Percentiles rank a stretch among this genome's conserved stretches.
Conservation (phyloP, 2,797 vertebrate genomes). For the Silurus aristotelis region DNA sequence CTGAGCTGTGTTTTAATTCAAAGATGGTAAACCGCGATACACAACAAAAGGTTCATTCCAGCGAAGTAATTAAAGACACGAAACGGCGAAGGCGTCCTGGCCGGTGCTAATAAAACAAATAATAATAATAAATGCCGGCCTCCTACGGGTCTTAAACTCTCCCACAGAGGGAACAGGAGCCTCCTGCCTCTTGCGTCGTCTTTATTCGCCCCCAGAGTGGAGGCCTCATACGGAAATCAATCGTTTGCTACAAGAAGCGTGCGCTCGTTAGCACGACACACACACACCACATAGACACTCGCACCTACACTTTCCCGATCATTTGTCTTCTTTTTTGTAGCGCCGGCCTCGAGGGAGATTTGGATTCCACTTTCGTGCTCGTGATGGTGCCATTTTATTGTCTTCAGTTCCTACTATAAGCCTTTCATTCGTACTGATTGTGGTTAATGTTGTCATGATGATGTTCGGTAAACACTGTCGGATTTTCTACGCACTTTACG, state of each 20-base stretch:
- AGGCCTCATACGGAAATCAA: slow-evolving; percentile 70
- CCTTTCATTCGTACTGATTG: not conserved
- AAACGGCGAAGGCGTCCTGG: slow-evolving; percentile 51
- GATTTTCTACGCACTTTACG: too few species aligned
- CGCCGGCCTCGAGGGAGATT: slow-evolving; percentile 66
- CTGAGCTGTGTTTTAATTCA: slow-evolving; percentile 63
- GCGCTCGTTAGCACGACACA: slow-evolving; percentile 68
- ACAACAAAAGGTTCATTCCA: slow-evolving; percentile 67
- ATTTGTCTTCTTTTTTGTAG: slow-evolving; percentile 71
- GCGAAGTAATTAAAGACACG: slow-evolving; percentile 66
- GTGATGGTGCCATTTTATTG: slow-evolving; percentile 29
- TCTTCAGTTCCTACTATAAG: not conserved
- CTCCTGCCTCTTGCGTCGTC: slow-evolving; percentile 39
- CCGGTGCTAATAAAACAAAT: slow-evolving; percentile 49
- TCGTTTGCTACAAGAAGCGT: slow-evolving; percentile 67
- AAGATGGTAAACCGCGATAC: slow-evolving; percentile 59
- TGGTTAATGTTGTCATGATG: not conserved
- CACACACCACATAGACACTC: slow-evolving; percentile 3
- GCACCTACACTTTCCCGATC: slow-evolving; percentile 52
- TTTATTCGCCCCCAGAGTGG: slow-evolving; percentile 43
- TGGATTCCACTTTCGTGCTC: slow-evolving; percentile 67
- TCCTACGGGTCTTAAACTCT: slow-evolving; percentile 62
- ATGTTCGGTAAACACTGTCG: not conserved
- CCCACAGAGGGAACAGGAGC: slow-evolving; percentile 57
- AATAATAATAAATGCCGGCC: slow-evolving; percentile 48